These are phyloP conservation scores for Stictonetta naevosa DNA, from an alignment of 2,113 vertebrate genomes.

Conservation along the genomic window DNA sequence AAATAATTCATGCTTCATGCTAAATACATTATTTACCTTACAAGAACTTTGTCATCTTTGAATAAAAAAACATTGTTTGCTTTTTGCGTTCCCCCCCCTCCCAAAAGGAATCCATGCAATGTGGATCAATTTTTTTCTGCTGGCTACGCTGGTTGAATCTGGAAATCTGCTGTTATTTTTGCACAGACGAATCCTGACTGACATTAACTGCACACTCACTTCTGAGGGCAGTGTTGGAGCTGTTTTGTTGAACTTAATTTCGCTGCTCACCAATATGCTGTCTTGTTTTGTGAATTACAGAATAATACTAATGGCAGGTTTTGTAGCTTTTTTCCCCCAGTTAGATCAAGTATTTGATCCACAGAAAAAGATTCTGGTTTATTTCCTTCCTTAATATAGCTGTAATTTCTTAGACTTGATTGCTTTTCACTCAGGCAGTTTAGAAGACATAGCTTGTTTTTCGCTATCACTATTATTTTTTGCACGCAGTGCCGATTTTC, in stretches of 20 bases:
- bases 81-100: slow-evolving; percentile 73
- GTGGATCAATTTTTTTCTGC: slow-evolving; percentile 91
- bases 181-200: slow-evolving; percentile 86
- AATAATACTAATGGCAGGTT: slow-evolving; percentile 83
- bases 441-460: slow-evolving; percentile 75
- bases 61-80: slow-evolving; percentile 89
- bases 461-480: slow-evolving; percentile 61
- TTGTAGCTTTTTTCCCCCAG: slow-evolving; percentile 71
- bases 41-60: slow-evolving; percentile 92
- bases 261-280: slow-evolving; percentile 61
- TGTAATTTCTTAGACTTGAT: slow-evolving; percentile 69
- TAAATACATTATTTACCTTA: slow-evolving; percentile 99
- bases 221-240: slow-evolving; percentile 80
- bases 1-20: slow-evolving; percentile 99
- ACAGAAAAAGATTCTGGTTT: slow-evolving; percentile 72
- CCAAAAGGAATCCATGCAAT: slow-evolving; percentile 91
- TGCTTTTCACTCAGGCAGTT: slow-evolving; percentile 82
- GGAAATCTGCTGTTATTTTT: slow-evolving; percentile 86
- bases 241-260: slow-evolving; percentile 37
- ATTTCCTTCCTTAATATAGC: slow-evolving; percentile 62
- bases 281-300: slow-evolving; percentile 57
- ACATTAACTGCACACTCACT: slow-evolving; percentile 85
- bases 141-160: slow-evolving; percentile 91
- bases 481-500: slow-evolving; percentile 77
- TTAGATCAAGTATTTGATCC: slow-evolving; percentile 75